Evolutionary conservation across 2,797 vertebrate species (phyloP).

Genomic region (Morus bassanus): DNA sequence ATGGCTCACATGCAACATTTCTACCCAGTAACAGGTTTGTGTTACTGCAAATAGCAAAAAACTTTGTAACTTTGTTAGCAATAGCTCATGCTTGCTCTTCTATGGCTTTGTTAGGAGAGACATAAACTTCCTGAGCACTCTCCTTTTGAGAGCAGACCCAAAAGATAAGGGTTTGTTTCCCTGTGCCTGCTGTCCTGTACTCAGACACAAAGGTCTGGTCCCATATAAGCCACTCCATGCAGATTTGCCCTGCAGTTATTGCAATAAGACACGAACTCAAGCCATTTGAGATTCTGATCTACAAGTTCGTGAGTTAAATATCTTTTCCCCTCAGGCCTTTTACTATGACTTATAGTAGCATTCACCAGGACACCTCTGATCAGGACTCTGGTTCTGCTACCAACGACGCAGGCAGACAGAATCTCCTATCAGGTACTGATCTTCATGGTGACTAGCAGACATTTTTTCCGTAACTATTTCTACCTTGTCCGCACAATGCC

Average conservation of each 20-base stretch:
- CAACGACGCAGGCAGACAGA: not conserved
- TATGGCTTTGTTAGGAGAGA: not conserved
- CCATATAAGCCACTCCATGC: not conserved
- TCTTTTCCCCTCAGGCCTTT: not conserved
- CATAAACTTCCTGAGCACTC: not conserved
- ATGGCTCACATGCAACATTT: not conserved
- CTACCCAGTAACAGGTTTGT: not conserved
- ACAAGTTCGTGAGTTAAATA: not conserved
- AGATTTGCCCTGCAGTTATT: not conserved
- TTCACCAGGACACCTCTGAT: not conserved
- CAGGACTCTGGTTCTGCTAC: not conserved
- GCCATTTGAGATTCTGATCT: not conserved
- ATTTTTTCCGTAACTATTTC: not conserved
- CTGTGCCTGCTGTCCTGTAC: not conserved
- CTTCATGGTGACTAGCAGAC: not conserved
- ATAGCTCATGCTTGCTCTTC: not conserved
- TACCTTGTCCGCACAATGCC: not conserved
- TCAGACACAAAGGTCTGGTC: not conserved
- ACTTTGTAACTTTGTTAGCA: not conserved
- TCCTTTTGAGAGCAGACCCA: not conserved
- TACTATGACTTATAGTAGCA: not conserved
- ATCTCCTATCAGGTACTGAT: not conserved
- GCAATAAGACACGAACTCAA: not conserved
- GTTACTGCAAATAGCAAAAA: not conserved
- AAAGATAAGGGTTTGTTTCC: not conserved